Conservation (phyloP, 2,888 invertebrate genomes). For the Phortica okadai region DNA sequence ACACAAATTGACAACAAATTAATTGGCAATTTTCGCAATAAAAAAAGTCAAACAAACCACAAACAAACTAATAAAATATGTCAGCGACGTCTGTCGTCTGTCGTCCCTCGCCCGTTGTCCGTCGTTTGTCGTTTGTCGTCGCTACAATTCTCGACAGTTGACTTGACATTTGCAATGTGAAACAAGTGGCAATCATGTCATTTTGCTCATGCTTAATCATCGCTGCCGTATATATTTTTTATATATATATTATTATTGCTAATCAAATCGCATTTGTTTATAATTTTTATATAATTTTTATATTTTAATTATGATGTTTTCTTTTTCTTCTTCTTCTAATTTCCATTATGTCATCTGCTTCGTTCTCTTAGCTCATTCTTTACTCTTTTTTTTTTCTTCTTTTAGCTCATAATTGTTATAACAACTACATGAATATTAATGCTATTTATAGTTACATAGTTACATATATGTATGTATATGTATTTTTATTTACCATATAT, state of each 20-base stretch:
- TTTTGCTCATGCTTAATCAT: neutral
- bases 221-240: neutral
- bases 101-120: neutral
- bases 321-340: constrained; percentile 38
- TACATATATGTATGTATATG: constrained; percentile 45
- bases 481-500: constrained; percentile 49
- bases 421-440: constrained; percentile 68
- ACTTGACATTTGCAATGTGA: too few species aligned
- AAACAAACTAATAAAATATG: neutral
- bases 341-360: constrained; percentile 21
- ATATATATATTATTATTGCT: constrained; percentile 7
- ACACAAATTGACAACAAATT: constrained; percentile 29
- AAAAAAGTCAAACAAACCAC: neutral
- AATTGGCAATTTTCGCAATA: constrained; percentile 20
- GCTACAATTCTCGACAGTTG: too few species aligned
- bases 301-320: constrained; percentile 36
- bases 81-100: neutral
- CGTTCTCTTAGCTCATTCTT: neutral
- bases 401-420: constrained; percentile 56
- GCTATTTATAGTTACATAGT: constrained; percentile 63
- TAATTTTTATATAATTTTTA: constrained; percentile 46
- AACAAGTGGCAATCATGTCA: neutral
- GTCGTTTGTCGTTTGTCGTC: too few species aligned
- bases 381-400: constrained; percentile 41
- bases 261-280: constrained; percentile 33